phyloP scores from a whole-genome alignment of 2,888 invertebrate genomes.

The Heliconius sara region DNA sequence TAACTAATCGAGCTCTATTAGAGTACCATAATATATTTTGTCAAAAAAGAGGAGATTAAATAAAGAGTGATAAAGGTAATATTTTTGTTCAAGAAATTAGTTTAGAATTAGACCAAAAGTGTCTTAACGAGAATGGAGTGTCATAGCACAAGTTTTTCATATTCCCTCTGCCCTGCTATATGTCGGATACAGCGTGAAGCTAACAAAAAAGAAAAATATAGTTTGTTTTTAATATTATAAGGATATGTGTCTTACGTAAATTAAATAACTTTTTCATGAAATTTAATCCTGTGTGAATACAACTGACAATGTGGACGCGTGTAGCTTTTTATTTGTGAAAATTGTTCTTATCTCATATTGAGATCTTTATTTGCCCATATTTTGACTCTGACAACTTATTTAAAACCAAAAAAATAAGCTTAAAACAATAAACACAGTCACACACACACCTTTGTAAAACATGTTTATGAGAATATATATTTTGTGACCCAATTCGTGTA shows the following conservation, averaged over 20 bases:
- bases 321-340: constrained; percentile 21
- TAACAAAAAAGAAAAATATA: background rate
- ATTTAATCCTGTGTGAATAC: constrained; percentile 13
- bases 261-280: constrained; percentile 10
- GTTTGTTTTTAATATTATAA: background rate
- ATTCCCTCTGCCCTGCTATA: no score
- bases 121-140: no score
- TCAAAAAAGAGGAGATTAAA: no score
- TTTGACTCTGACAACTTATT: constrained; percentile 17
- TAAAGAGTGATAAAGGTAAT: no score
- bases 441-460: background rate
- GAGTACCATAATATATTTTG: no score
- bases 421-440: background rate
- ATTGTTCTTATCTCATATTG: constrained; percentile 9
- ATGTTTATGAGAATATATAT: background rate
- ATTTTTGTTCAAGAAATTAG: no score
- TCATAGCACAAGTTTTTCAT: no score
- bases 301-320: background rate
- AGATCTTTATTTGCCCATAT: constrained; percentile 22
- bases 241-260: background rate
- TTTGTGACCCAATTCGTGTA: no score
- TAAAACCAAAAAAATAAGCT: background rate
- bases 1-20: no score
- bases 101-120: no score
- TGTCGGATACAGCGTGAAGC: background rate